Base-by-base conservation (phyloP, 2,113 vertebrate species). In the Nerophis lumbriciformis region DNA sequence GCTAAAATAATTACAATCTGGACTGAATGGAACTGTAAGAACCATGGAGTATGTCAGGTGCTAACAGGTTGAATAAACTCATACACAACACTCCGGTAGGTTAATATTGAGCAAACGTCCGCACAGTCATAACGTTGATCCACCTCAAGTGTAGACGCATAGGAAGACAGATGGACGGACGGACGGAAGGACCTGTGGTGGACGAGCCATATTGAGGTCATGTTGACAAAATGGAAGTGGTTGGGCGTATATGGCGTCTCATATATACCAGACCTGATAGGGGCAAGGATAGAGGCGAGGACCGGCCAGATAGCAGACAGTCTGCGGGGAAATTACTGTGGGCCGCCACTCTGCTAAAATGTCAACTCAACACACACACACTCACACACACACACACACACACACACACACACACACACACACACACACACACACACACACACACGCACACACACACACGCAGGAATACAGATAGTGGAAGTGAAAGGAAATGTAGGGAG, bases 251-350 rank as follows among this genome's bases (percentile, higher is more conserved):
- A 56, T 53, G 38, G 52, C 72, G 49, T 71, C 82, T 83, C 75
- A 69, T 81, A 78, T 69, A 79, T 77, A 39, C 38, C 16, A 57
- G 11, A 38, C 55, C 55, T 11, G 55, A 57, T 42, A 39, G 39
- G 42, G 42, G 51, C 16, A 12, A 37, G 21, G 58, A 49, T 36
- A 49, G 21, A 48, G 58, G 28, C 14, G 28, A 78, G 61, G 48
- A 69, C 66, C 63, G 45, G 65, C 58, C 19, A 83, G 83, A 81
- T 71, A 77, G 75, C 71, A 82, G 77, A 76, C 66, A 84, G 83
- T 82, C 83, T 77, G 78, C 48, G 59, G 84, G 84, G 86, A 88
- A 85, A 88, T 88, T 70, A 86, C 75, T 63, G 71, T 50, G 53
- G 67, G 75, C 37, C 48, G 61, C 51, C 56, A 21, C 77, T 52